phyloP scores from a whole-genome alignment of 2,113 vertebrate genomes.

The Leucoraja erinaceus region DNA sequence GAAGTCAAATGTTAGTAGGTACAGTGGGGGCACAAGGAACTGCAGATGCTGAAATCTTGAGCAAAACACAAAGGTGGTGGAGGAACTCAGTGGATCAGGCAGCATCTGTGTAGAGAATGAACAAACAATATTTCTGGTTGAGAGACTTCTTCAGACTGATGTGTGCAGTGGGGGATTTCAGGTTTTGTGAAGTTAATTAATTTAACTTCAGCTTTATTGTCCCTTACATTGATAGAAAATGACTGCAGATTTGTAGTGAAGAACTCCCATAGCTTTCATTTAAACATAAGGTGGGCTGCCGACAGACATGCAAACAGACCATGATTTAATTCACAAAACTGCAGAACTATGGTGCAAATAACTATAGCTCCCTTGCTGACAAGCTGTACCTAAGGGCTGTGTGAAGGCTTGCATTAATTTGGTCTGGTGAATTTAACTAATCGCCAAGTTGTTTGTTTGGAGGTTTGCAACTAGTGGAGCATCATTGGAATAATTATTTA shows the following conservation, averaged over 20 bases:
- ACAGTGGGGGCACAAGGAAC: not conserved
- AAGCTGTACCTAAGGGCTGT: not conserved
- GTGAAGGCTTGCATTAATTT: not conserved
- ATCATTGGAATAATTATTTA: not conserved
- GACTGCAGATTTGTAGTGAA: not conserved
- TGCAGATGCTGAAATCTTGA: too few species aligned
- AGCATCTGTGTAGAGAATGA: too few species aligned
- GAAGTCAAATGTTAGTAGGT: not conserved
- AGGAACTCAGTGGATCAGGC: too few species aligned
- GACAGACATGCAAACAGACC: not conserved
- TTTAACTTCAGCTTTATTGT: not conserved
- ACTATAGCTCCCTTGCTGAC: not conserved
- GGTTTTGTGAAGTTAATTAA: not conserved
- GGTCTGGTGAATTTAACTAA: not conserved
- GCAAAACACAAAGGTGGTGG: too few species aligned
- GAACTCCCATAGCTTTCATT: not conserved
- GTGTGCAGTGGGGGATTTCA: too few species aligned
- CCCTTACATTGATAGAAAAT: not conserved
- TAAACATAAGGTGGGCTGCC: not conserved
- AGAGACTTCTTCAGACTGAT: too few species aligned
- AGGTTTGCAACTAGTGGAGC: not conserved
- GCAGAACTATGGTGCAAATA: not conserved
- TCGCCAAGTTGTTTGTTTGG: not conserved
- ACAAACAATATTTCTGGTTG: too few species aligned
- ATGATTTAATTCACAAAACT: not conserved